phyloP scores from a whole-genome alignment of 2,888 invertebrate genomes.

The Trachelus iudaicus region DNA sequence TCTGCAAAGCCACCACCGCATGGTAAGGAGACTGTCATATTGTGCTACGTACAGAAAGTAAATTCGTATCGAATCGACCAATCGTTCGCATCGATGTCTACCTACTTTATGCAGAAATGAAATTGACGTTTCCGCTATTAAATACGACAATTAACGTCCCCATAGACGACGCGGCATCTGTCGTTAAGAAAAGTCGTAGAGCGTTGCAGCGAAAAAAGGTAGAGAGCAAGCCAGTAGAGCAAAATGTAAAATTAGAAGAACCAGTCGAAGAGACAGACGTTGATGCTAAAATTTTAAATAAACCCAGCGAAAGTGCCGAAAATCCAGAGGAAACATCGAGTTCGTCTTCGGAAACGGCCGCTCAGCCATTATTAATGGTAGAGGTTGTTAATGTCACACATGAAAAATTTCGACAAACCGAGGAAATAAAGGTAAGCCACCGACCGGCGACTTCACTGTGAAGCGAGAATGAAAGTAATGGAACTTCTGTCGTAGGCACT shows the following conservation, averaged over 20 bases:
- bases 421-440: constrained; percentile 84
- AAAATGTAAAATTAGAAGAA: constrained; percentile 19
- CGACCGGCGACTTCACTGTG: not conserved
- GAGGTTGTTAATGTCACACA: constrained; percentile 94
- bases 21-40: constrained; percentile 61
- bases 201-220: constrained; percentile 46
- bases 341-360: constrained; percentile 14
- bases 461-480: not conserved
- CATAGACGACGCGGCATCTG: constrained; percentile 78
- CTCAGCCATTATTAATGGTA: constrained; percentile 82
- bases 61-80: too few relatives aligned
- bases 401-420: constrained; percentile 88
- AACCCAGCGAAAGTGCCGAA: constrained; percentile 9
- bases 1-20: constrained; percentile 70
- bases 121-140: constrained; percentile 85
- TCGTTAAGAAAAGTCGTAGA: constrained; percentile 59
- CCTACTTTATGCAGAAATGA: constrained; percentile 71
- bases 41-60: too few relatives aligned
- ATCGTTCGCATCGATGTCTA: not conserved
- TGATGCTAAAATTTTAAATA: constrained; percentile 13
- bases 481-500: constrained; percentile 72
- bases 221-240: constrained; percentile 33
- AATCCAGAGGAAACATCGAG: constrained; percentile 20
- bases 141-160: constrained; percentile 84
- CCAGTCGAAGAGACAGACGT: constrained; percentile 19